Percentiles rank a stretch among this genome's conserved stretches.
Conservation (phyloP, 2,888 invertebrate species). For the Apodemia hepburni region DNA sequence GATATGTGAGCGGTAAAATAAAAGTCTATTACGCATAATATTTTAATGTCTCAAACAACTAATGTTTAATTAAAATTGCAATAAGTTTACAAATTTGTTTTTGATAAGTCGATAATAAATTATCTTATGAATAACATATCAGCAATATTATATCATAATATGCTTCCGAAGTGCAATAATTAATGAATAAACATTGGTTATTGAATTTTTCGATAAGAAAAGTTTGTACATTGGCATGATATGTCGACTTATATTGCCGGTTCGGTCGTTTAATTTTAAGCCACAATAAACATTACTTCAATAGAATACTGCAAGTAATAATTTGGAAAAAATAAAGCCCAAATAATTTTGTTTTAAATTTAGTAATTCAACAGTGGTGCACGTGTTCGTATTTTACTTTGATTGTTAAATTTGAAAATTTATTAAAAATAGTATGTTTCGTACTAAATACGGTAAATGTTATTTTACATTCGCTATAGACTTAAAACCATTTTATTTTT, state of each 20-base stretch:
- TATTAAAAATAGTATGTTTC: no score
- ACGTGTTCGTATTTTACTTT: no score
- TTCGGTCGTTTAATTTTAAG: background rate
- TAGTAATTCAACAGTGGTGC: no score
- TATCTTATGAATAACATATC: constrained; percentile 32
- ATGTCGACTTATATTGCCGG: background rate
- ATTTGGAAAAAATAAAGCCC: no score
- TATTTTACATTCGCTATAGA: no score
- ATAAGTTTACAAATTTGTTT: constrained; percentile 11
- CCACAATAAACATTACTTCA: no score
- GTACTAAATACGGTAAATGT: no score
- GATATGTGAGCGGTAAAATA: constrained; percentile 12
- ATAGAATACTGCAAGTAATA: no score
- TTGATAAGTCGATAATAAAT: constrained; percentile 16
- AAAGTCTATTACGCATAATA: constrained; percentile 12
- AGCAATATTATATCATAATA: constrained; percentile 18
- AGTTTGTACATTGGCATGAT: background rate
- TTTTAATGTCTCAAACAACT: constrained; percentile 14
- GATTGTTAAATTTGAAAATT: no score
- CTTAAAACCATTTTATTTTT: no score
- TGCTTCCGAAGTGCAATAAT: constrained; percentile 18
- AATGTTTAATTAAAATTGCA: constrained; percentile 1
- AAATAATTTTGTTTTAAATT: no score
- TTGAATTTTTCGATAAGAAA: background rate
- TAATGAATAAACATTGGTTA: background rate